Evolutionary conservation across 2,888 invertebrate species (phyloP).

Genomic region (Laspeyria flexula): DNA sequence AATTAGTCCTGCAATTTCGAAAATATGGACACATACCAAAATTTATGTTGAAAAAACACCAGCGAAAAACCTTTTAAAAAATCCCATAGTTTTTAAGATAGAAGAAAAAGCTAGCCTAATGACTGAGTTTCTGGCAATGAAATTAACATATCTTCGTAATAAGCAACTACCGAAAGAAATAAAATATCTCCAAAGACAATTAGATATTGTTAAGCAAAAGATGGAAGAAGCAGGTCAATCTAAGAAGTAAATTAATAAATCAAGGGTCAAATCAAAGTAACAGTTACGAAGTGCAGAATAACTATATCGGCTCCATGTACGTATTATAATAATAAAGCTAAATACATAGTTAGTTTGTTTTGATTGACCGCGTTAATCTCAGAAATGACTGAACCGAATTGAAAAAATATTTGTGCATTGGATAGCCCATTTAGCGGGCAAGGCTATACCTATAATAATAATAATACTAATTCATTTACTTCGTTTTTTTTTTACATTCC

Average conservation of each 20-base stretch:
- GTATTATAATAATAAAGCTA: not conserved
- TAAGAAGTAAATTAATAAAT: not conserved
- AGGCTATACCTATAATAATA: too few relatives aligned
- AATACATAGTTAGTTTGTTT: too few relatives aligned
- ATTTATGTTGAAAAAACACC: constrained; percentile 47
- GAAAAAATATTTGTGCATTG: too few relatives aligned
- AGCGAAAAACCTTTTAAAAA: constrained; percentile 59
- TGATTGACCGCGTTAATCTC: too few relatives aligned
- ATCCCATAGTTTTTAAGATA: constrained; percentile 55
- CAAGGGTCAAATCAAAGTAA: not conserved
- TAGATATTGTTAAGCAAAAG: constrained; percentile 59
- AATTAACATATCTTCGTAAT: constrained; percentile 56
- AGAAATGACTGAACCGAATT: too few relatives aligned
- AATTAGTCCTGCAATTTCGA: constrained; percentile 60
- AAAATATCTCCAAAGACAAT: constrained; percentile 64
- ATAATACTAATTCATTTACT: too few relatives aligned
- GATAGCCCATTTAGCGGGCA: too few relatives aligned
- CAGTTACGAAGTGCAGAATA: constrained; percentile 1
- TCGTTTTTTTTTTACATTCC: too few relatives aligned
- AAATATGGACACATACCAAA: constrained; percentile 63
- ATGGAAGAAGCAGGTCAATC: constrained; percentile 18
- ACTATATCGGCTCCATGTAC: not conserved
- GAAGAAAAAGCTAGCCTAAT: constrained; percentile 51
- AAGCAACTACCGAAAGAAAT: constrained; percentile 59
- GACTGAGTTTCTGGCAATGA: constrained; percentile 41